These are phyloP conservation scores for Trachelipus rathkii DNA, from an alignment of 1,140 invertebrate genomes.

Conservation along the genomic window DNA sequence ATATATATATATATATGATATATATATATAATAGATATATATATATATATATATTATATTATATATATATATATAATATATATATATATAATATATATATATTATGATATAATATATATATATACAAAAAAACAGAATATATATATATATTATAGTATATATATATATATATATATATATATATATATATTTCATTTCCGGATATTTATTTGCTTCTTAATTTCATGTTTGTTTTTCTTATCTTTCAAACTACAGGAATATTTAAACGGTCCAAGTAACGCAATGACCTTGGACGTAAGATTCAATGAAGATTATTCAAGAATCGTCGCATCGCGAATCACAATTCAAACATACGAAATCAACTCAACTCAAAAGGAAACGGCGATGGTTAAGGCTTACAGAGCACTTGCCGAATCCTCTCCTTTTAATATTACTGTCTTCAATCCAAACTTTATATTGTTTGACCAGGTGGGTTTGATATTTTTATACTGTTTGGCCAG, in stretches of 20 bases:
- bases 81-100: too few species aligned
- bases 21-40: too few species aligned
- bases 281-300: slow-evolving; percentile 62
- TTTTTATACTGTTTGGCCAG: slow-evolving; percentile 80
- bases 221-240: too few species aligned
- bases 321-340: slow-evolving; percentile 76
- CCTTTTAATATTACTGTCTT: slow-evolving; percentile 84
- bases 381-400: slow-evolving; percentile 77
- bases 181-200: too few species aligned
- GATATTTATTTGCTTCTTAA: too few species aligned
- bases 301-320: slow-evolving; percentile 69
- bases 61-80: too few species aligned
- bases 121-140: too few species aligned
- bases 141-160: too few species aligned
- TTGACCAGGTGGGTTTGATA: slow-evolving; percentile 67
- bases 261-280: slow-evolving; percentile 6
- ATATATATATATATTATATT: too few species aligned
- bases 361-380: slow-evolving; percentile 84
- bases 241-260: slow-evolving; percentile 10
- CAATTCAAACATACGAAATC: slow-evolving; percentile 87
- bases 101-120: too few species aligned
- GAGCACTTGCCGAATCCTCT: slow-evolving; percentile 71
- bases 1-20: too few species aligned
- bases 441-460: slow-evolving; percentile 91
- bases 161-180: too few species aligned